Percentiles rank a stretch among this genome's conserved stretches.
Evolutionary conservation across 64 coral and sea anemone genomes (phyloP).

Genomic region (Pocillopora damicornis): DNA sequence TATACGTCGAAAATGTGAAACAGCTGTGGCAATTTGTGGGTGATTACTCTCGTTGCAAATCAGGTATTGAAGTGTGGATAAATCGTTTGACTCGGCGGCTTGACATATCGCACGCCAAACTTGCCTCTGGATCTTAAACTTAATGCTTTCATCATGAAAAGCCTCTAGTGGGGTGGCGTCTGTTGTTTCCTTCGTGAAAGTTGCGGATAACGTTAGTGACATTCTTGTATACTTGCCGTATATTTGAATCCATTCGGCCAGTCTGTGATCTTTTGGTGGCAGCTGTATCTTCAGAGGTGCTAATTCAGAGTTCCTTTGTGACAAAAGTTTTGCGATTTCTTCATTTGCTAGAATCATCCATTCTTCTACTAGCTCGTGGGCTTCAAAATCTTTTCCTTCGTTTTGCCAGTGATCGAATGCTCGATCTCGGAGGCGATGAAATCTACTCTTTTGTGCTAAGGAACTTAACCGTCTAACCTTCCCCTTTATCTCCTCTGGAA

Average conservation of each 20-base stretch:
- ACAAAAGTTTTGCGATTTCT: slow-evolving; percentile 48
- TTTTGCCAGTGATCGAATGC: slow-evolving; percentile 48
- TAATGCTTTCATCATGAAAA: background rate
- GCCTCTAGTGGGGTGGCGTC: background rate
- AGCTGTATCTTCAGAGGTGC: slow-evolving; percentile 65
- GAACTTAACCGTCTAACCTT: slow-evolving; percentile 24
- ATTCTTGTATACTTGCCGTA: slow-evolving; percentile 35
- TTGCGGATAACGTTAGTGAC: slow-evolving; percentile 35
- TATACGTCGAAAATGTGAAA: slow-evolving; percentile 45
- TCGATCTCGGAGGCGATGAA: slow-evolving; percentile 35
- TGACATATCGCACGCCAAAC: slow-evolving; percentile 36
- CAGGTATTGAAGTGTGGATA: slow-evolving; percentile 21
- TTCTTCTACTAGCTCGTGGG: slow-evolving; percentile 89
- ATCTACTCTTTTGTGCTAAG: slow-evolving; percentile 36
- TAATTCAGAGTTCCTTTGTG: background rate
- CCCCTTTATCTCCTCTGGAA: background rate
- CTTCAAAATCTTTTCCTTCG: slow-evolving; percentile 30
- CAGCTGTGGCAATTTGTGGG: slow-evolving; percentile 67
- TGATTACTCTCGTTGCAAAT: slow-evolving; percentile 60
- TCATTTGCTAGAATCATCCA: slow-evolving; percentile 92
- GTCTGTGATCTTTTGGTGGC: slow-evolving; percentile 66
- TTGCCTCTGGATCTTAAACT: slow-evolving; percentile 18
- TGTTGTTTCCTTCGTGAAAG: background rate
- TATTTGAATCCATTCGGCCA: slow-evolving; percentile 65
- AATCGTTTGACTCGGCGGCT: slow-evolving; percentile 20